Evolutionary conservation across 2,797 vertebrate species (phyloP).

Genomic region (Molossus alvarezi): DNA sequence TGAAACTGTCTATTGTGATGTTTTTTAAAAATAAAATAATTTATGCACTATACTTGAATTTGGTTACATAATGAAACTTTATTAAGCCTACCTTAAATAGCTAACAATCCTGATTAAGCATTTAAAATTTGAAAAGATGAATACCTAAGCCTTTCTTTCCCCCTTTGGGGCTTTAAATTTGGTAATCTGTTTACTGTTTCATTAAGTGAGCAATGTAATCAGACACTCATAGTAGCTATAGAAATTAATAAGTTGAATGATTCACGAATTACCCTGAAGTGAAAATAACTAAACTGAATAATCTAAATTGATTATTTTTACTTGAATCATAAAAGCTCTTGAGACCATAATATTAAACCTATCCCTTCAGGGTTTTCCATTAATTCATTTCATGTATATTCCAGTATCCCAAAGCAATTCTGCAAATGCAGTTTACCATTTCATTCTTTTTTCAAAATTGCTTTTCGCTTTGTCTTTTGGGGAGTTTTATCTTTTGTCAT

Average conservation of each 20-base stretch:
- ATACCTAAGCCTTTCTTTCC: slow-evolving; percentile 39
- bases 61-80: slow-evolving; percentile 4
- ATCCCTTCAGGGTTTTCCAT: slow-evolving; percentile 61
- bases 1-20: not conserved
- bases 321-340: slow-evolving; percentile 63
- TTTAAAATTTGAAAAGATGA: slow-evolving; percentile 75
- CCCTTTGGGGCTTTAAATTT: slow-evolving; percentile 70
- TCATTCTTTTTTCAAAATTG: slow-evolving; percentile 66
- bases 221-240: slow-evolving; percentile 56
- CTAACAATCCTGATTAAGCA: slow-evolving; percentile 65
- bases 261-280: slow-evolving; percentile 77
- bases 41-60: not conserved
- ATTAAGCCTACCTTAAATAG: slow-evolving; percentile 54
- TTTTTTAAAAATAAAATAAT: slow-evolving; percentile 1
- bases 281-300: slow-evolving; percentile 77
- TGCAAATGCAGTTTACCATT: slow-evolving; percentile 64
- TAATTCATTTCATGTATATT: slow-evolving; percentile 68
- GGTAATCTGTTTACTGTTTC: slow-evolving; percentile 74
- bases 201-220: slow-evolving; percentile 74
- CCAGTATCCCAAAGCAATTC: slow-evolving; percentile 54
- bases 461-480: slow-evolving; percentile 63
- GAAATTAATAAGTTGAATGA: slow-evolving; percentile 76
- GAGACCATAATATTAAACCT: slow-evolving; percentile 72
- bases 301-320: slow-evolving; percentile 80
- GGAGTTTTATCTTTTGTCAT: slow-evolving; percentile 61